Evolutionary conservation across 2,113 vertebrate genomes (phyloP).

Genomic region (Scophthalmus maximus): DNA sequence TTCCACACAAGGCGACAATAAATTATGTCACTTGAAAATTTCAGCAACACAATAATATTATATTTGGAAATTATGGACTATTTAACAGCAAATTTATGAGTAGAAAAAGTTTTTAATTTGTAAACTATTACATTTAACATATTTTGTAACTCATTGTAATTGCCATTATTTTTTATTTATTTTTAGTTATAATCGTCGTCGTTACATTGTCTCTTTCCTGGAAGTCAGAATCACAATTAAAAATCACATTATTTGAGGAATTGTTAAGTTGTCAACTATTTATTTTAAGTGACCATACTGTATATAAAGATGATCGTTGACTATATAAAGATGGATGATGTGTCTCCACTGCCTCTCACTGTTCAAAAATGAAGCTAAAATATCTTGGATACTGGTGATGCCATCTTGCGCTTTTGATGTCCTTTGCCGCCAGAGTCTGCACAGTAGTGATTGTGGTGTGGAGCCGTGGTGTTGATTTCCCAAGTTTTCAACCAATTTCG

Average conservation of each 20-base stretch:
- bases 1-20: slow-evolving; percentile 24
- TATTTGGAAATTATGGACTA: slow-evolving; percentile 63
- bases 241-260: slow-evolving; percentile 65
- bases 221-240: slow-evolving; percentile 59
- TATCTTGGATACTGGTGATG: too few species aligned
- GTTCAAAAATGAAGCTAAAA: too few species aligned
- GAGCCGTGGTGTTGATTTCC: too few species aligned
- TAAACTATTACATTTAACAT: slow-evolving; percentile 82
- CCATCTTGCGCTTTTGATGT: too few species aligned
- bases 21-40: slow-evolving; percentile 27
- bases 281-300: neutral
- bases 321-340: too few species aligned
- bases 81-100: slow-evolving; percentile 67
- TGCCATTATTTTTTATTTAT: slow-evolving; percentile 81
- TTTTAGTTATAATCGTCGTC: slow-evolving; percentile 75
- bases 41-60: slow-evolving; percentile 47
- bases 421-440: too few species aligned
- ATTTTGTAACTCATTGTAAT: slow-evolving; percentile 83
- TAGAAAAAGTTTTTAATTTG: slow-evolving; percentile 58
- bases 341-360: too few species aligned
- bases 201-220: slow-evolving; percentile 62
- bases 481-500: too few species aligned
- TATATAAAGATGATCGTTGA: too few species aligned
- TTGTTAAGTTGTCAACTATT: neutral
- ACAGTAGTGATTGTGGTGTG: too few species aligned